phyloP scores from a whole-genome alignment of 2,888 invertebrate genomes.

The Zhuqinia jingwanae region DNA sequence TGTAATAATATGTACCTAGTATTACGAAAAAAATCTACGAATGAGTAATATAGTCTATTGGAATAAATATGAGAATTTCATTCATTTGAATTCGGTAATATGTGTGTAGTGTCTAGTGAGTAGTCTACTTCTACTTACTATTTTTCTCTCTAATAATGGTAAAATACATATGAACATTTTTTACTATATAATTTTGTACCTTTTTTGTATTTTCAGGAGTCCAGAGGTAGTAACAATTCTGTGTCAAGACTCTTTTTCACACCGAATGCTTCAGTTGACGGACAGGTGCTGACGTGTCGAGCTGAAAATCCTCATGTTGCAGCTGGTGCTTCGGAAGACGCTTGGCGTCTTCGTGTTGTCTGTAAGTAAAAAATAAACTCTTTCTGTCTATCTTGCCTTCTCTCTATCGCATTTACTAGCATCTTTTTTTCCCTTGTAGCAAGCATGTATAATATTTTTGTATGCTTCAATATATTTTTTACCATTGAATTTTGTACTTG shows the following conservation, averaged over 20 bases:
- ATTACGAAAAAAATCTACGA: no score
- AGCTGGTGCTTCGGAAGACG: slow-evolving; percentile 78
- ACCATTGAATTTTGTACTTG: no score
- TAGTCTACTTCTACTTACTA: no score
- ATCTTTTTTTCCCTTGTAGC: background rate
- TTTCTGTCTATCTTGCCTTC: slow-evolving; percentile 7
- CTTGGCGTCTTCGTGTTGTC: slow-evolving; percentile 78
- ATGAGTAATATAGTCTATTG: no score
- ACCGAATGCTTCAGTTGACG: slow-evolving; percentile 77
- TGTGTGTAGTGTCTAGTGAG: no score
- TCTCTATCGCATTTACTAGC: background rate
- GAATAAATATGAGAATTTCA: slow-evolving; percentile 50
- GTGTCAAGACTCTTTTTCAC: slow-evolving; percentile 77
- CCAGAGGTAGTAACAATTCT: slow-evolving; percentile 77
- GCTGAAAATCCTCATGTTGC: slow-evolving; percentile 76
- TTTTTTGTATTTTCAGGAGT: slow-evolving; percentile 73
- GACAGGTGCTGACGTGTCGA: slow-evolving; percentile 77
- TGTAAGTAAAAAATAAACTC: slow-evolving; percentile 75
- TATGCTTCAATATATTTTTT: no score
- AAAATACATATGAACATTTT: background rate
- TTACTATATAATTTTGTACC: background rate
- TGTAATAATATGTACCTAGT: no score
- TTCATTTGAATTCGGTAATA: slow-evolving; percentile 58
- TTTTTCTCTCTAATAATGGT: no score
- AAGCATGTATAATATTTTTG: slow-evolving; percentile 11